Evolutionary conservation across 1,140 invertebrate species (phyloP).

Genomic region (Brachionus paranguensis): DNA sequence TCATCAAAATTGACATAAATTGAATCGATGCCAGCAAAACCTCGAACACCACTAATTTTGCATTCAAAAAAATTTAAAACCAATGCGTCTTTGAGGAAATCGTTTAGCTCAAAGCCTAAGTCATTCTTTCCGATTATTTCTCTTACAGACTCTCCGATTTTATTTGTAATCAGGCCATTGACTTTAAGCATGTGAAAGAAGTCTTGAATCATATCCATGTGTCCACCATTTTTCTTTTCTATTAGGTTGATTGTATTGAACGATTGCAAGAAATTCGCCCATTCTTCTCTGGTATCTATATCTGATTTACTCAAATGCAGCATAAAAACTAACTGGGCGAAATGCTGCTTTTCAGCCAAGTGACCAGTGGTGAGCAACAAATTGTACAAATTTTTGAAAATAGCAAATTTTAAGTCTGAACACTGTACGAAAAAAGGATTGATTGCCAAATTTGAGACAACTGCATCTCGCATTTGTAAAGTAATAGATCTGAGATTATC

Average conservation of each 20-base stretch:
- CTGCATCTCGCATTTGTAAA: background rate
- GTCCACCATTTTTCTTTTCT: background rate
- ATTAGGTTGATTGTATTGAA: background rate
- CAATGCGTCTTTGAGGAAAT: background rate
- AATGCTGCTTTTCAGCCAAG: background rate
- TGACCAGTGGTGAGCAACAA: background rate
- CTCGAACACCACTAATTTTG: background rate
- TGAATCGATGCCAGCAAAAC: background rate
- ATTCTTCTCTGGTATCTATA: background rate
- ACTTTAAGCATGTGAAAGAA: background rate
- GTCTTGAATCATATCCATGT: background rate
- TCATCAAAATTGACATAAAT: background rate
- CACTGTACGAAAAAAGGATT: background rate
- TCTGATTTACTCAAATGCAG: background rate
- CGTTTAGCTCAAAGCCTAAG: background rate
- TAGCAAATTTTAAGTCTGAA: background rate
- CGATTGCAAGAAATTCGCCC: background rate
- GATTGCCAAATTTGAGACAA: background rate
- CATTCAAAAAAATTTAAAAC: background rate
- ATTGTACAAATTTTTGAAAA: background rate
- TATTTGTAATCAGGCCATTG: background rate
- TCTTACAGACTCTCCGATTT: background rate
- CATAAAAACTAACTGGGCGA: background rate
- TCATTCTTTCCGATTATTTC: background rate
- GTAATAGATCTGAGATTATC: background rate